Percentiles rank a stretch among this genome's conserved stretches.
These are phyloP conservation scores for Ricordea florida DNA, from an alignment of 92 coral and sea anemone genomes.

Conservation along the genomic window DNA sequence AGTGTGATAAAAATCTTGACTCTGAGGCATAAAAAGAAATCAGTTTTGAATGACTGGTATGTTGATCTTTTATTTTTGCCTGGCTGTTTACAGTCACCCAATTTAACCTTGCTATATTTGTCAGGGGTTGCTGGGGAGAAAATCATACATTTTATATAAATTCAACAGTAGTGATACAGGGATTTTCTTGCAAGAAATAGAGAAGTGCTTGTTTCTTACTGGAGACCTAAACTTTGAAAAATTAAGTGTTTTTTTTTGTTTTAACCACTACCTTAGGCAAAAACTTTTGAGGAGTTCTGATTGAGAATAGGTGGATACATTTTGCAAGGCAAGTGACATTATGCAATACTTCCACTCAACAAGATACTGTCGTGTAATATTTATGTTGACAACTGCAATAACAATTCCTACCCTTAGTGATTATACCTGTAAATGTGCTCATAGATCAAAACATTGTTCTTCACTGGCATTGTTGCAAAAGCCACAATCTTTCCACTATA, in stretches of 20 bases:
- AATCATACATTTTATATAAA: neutral
- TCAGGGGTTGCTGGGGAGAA: neutral
- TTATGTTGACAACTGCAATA: neutral
- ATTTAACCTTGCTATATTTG: no score
- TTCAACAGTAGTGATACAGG: no score
- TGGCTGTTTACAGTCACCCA: no score
- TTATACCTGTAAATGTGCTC: slow-evolving; percentile 60
- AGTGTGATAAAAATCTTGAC: no score
- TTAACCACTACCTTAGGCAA: neutral
- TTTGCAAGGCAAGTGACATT: neutral
- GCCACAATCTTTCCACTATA: slow-evolving; percentile 61
- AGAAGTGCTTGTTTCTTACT: neutral
- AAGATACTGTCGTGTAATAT: neutral
- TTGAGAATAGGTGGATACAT: neutral
- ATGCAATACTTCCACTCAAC: neutral
- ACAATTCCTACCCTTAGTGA: neutral
- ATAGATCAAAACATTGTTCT: slow-evolving; percentile 54
- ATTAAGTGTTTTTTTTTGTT: neutral
- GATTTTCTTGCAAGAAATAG: neutral
- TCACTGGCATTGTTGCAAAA: slow-evolving; percentile 69
- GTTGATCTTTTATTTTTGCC: no score
- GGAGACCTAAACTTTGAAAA: neutral
- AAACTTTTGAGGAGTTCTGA: neutral
- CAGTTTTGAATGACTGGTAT: no score
- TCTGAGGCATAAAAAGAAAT: no score